A percentile compares a stretch with the other conserved stretches of the same genome.
Evolutionary conservation across 2,113 vertebrate genomes (phyloP).

Genomic region (Seriola rivoliana): DNA sequence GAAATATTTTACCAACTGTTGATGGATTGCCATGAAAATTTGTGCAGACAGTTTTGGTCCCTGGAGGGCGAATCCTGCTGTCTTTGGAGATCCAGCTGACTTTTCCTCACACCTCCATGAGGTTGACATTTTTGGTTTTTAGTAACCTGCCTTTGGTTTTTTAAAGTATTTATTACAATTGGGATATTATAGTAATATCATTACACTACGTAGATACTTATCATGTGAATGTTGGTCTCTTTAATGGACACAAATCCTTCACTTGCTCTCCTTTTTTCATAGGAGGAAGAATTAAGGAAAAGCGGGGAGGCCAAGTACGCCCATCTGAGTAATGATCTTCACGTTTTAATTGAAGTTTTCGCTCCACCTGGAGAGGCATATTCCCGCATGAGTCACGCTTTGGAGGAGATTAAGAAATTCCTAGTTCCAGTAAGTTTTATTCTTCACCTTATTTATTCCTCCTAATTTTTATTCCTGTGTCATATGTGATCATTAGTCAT

Average conservation of each 20-base stretch:
- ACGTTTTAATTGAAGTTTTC: conserved; percentile 99
- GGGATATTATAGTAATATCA: neutral
- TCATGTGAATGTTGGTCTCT: neutral
- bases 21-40: neutral
- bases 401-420: conserved; percentile 99
- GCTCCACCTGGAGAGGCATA: conserved; percentile 98
- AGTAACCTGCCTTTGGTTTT: neutral
- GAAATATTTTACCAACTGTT: neutral
- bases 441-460: conserved; percentile 36
- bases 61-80: neutral
- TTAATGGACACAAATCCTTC: neutral
- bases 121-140: neutral
- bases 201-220: neutral
- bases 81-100: neutral
- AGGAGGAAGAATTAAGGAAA: conserved; percentile 99
- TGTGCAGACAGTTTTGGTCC: neutral
- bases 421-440: conserved; percentile 95
- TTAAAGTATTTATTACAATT: neutral
- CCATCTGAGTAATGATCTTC: conserved; percentile 97
- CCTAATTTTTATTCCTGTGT: conserved; percentile 37
- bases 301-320: conserved; percentile 96
- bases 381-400: conserved; percentile 98
- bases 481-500: conserved; percentile 7
- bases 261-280: conserved; percentile 60
- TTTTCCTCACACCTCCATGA: neutral